These are phyloP conservation scores for Xestobium rufovillosum DNA, from an alignment of 2,888 invertebrate genomes.

Conservation along the genomic window DNA sequence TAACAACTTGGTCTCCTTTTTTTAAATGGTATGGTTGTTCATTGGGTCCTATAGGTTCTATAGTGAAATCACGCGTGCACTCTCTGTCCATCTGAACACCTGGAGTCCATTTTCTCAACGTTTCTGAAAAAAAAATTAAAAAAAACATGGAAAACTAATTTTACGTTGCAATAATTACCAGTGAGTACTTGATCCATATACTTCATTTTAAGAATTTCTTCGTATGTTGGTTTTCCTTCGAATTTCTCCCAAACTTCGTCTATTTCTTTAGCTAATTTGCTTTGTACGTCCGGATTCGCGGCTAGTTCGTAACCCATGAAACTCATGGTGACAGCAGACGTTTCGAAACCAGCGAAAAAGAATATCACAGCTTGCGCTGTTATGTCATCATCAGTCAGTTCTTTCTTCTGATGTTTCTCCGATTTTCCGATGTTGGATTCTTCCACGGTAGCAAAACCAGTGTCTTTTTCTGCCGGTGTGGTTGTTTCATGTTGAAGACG, in stretches of 20 bases:
- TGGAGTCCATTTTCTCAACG: slow-evolving; percentile 46
- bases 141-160: too few species aligned
- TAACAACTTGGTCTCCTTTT: slow-evolving; percentile 32
- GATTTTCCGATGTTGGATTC: slow-evolving; percentile 26
- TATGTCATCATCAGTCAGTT: too few species aligned
- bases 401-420: slow-evolving; percentile 9
- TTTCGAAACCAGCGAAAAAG: slow-evolving; percentile 47
- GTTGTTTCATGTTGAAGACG: slow-evolving; percentile 21
- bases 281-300: slow-evolving; percentile 50
- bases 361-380: slow-evolving; percentile 49
- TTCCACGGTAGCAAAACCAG: slow-evolving; percentile 32
- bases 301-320: slow-evolving; percentile 51
- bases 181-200: slow-evolving; percentile 31
- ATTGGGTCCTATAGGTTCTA: slow-evolving; percentile 23
- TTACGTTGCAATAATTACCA: slow-evolving; percentile 20
- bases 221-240: slow-evolving; percentile 29
- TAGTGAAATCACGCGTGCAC: slow-evolving; percentile 45
- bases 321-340: slow-evolving; percentile 41
- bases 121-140: slow-evolving; percentile 36
- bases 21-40: slow-evolving; percentile 27
- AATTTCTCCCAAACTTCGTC: slow-evolving; percentile 36
- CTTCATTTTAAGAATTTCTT: slow-evolving; percentile 27
- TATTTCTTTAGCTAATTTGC: slow-evolving; percentile 48
- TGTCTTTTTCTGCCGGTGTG: slow-evolving; percentile 15
- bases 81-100: slow-evolving; percentile 45